These are phyloP conservation scores for Ferrisia virgata DNA, from an alignment of 2,888 invertebrate genomes.

Conservation along the genomic window DNA sequence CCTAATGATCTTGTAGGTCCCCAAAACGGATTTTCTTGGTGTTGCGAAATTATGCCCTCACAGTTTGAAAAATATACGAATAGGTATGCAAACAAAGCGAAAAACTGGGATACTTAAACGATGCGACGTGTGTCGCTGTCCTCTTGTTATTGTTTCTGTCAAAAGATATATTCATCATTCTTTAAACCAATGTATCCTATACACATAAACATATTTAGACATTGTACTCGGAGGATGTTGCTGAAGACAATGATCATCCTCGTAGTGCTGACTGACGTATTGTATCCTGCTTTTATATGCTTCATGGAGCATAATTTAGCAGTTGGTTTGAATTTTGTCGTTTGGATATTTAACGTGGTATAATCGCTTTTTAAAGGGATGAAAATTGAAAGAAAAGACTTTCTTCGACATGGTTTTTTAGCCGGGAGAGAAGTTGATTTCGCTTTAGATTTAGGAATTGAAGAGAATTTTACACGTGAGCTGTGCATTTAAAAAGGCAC, in stretches of 20 bases:
- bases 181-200: too few relatives aligned
- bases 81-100: too few relatives aligned
- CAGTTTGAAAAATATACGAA: not conserved
- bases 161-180: not conserved
- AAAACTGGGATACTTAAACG: not conserved
- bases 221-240: not conserved
- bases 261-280: not conserved
- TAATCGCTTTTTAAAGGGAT: not conserved
- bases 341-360: too few relatives aligned
- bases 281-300: not conserved
- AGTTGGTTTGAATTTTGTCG: not conserved
- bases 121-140: too few relatives aligned
- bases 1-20: too few relatives aligned
- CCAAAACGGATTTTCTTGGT: too few relatives aligned
- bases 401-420: too few relatives aligned
- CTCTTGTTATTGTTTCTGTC: not conserved
- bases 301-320: not conserved
- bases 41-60: too few relatives aligned
- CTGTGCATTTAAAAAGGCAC: too few relatives aligned
- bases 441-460: too few relatives aligned
- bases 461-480: too few relatives aligned
- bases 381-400: not conserved
- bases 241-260: not conserved
- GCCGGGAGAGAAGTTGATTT: not conserved
- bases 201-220: not conserved